Evolutionary conservation across 2,113 vertebrate genomes (phyloP).

Genomic region (Takifugu flavidus): DNA sequence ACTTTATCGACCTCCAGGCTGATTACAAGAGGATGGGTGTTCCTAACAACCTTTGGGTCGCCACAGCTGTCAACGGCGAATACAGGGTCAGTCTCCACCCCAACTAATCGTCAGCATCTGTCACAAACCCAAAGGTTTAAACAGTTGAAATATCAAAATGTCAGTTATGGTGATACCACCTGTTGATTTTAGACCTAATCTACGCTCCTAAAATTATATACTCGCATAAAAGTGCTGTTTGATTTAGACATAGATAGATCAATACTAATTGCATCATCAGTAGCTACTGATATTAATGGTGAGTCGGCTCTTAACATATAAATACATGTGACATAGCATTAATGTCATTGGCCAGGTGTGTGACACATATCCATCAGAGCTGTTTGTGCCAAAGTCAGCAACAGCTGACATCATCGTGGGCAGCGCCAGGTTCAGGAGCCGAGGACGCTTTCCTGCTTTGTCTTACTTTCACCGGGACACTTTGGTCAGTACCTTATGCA

Average conservation of each 20-base stretch:
- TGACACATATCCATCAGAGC: conserved; percentile 89
- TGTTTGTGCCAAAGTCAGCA: conserved; percentile 88
- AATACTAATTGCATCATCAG: no score
- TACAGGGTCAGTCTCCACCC: conserved; percentile 80
- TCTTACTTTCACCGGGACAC: conserved; percentile 90
- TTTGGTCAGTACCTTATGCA: conserved; percentile 75
- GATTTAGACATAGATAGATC: no score
- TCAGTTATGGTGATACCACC: no score
- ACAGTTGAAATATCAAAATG: no score
- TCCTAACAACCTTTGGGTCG: conserved; percentile 86
- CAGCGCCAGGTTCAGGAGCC: conserved; percentile 91
- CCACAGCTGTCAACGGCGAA: conserved; percentile 86
- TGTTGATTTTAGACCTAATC: no score
- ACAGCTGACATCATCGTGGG: conserved; percentile 86
- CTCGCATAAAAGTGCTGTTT: no score
- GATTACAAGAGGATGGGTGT: conserved; percentile 93
- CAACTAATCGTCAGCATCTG: no score
- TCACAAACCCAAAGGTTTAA: no score
- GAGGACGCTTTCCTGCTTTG: conserved; percentile 89
- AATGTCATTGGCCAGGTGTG: conserved; percentile 77
- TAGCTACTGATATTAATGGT: no score
- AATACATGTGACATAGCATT: no score
- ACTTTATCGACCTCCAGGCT: conserved; percentile 77
- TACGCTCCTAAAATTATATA: no score
- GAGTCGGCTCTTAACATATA: no score